These are phyloP conservation scores for Steatocranus sp. DNA, from an alignment of 2,797 vertebrate genomes.

Conservation along the genomic window DNA sequence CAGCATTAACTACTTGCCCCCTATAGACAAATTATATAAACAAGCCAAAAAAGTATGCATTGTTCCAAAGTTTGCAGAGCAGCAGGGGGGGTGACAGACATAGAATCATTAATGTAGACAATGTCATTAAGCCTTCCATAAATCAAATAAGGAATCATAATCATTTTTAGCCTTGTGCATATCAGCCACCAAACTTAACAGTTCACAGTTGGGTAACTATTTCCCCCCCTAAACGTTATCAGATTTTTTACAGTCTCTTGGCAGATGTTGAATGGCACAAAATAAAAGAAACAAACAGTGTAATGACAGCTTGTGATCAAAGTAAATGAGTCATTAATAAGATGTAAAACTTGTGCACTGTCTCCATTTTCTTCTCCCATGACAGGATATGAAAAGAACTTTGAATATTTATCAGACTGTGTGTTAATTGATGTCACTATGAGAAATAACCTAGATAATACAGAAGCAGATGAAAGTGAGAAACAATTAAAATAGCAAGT, in stretches of 20 bases:
- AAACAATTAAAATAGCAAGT: slow-evolving; percentile 2
- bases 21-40: slow-evolving; percentile 37
- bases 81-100: slow-evolving; percentile 22
- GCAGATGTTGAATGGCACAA: slow-evolving; percentile 48
- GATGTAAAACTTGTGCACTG: slow-evolving; percentile 49
- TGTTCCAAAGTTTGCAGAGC: slow-evolving; percentile 12
- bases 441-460: slow-evolving; percentile 25
- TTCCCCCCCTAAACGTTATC: neutral
- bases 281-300: slow-evolving; percentile 49
- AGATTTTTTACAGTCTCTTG: slow-evolving; percentile 16
- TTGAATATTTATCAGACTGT: slow-evolving; percentile 56
- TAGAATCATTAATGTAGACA: slow-evolving; percentile 8
- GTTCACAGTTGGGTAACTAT: slow-evolving; percentile 25
- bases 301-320: slow-evolving; percentile 68
- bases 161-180: neutral
- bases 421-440: slow-evolving; percentile 65
- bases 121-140: slow-evolving; percentile 39
- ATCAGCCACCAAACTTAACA: slow-evolving; percentile 7
- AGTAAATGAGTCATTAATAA: slow-evolving; percentile 66
- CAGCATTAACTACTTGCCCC: slow-evolving; percentile 28
- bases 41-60: slow-evolving; percentile 16
- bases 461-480: slow-evolving; percentile 24
- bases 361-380: slow-evolving; percentile 54
- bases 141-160: slow-evolving; percentile 20
- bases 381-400: slow-evolving; percentile 52